Conservation (phyloP, 2,797 vertebrate genomes). For the Gymnopithys bicolor region DNA sequence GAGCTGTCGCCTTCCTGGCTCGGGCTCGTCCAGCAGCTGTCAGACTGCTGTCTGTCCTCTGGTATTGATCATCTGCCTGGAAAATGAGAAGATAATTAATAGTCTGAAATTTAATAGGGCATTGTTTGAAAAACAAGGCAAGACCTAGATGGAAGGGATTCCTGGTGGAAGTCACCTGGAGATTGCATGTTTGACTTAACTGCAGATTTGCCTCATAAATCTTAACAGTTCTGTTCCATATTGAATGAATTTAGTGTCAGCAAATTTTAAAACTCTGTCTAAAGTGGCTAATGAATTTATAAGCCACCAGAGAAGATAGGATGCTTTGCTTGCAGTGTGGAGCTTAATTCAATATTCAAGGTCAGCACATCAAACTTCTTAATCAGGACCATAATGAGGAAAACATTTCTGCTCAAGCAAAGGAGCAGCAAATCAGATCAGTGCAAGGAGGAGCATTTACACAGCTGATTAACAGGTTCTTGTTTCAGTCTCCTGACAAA, state of each 20-base stretch:
- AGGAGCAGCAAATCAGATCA: not conserved
- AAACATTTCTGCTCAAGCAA: conserved; percentile 10
- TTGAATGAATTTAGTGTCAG: conserved; percentile 50
- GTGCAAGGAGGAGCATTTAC: not conserved
- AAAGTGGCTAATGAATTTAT: conserved; percentile 65
- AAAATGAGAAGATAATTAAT: conserved; percentile 2
- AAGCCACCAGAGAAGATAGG: conserved; percentile 62
- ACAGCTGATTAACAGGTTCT: not conserved
- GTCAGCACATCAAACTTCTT: conserved; percentile 64
- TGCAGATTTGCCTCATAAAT: conserved; percentile 37
- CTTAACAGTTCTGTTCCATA: not conserved
- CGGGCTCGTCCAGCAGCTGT: not conserved
- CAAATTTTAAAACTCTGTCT: conserved; percentile 42
- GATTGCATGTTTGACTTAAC: not conserved
- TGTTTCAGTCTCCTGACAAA: not conserved
- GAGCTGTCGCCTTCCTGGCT: not conserved
- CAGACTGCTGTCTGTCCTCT: not conserved
- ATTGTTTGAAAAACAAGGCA: not conserved
- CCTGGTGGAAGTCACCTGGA: conserved; percentile 36
- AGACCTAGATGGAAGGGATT: not conserved
- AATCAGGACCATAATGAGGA: conserved; percentile 52
- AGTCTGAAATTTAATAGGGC: not conserved
- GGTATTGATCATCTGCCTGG: conserved; percentile 10
- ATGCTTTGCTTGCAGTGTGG: conserved; percentile 58
- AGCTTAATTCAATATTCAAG: conserved; percentile 66